These are phyloP conservation scores for Caenorhabditis drosophilae DNA, from an alignment of 2,888 invertebrate species.

Conservation along the genomic window DNA sequence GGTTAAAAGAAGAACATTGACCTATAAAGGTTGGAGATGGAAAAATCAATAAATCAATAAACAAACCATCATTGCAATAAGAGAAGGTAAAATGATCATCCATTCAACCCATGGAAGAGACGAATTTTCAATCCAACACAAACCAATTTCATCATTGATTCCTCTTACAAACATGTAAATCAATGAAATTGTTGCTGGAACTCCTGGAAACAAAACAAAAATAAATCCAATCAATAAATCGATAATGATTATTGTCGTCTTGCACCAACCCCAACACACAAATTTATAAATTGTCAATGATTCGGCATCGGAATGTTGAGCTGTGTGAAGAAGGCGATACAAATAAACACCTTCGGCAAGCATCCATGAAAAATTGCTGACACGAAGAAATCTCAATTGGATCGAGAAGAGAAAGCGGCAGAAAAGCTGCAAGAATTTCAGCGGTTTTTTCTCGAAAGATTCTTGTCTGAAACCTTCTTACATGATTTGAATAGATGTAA, in stretches of 20 bases:
- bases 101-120: constrained; percentile 32
- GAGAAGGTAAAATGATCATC: constrained; percentile 35
- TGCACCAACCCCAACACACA: constrained; percentile 74
- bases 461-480: constrained; percentile 16
- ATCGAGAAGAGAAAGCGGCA: constrained; percentile 62
- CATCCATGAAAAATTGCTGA: constrained; percentile 73
- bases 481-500: constrained; percentile 56
- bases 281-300: constrained; percentile 70
- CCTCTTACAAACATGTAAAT: constrained; percentile 26
- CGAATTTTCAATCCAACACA: constrained; percentile 44
- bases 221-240: background rate
- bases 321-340: constrained; percentile 71
- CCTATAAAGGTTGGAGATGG: too few relatives aligned
- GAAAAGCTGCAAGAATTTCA: constrained; percentile 40
- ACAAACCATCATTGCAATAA: constrained; percentile 28
- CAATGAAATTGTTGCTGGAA: constrained; percentile 28
- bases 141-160: constrained; percentile 18
- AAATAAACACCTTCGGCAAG: constrained; percentile 72
- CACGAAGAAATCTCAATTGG: constrained; percentile 69
- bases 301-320: constrained; percentile 70
- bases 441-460: constrained; percentile 15
- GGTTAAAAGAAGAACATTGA: constrained; percentile 66
- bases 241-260: too few relatives aligned
- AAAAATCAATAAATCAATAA: background rate
- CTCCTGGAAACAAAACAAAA: constrained; percentile 30